A percentile compares a stretch with the other conserved stretches of the same genome.
These are phyloP conservation scores for Calliopsis andreniformis DNA, from an alignment of 1,140 invertebrate genomes.

Conservation along the genomic window DNA sequence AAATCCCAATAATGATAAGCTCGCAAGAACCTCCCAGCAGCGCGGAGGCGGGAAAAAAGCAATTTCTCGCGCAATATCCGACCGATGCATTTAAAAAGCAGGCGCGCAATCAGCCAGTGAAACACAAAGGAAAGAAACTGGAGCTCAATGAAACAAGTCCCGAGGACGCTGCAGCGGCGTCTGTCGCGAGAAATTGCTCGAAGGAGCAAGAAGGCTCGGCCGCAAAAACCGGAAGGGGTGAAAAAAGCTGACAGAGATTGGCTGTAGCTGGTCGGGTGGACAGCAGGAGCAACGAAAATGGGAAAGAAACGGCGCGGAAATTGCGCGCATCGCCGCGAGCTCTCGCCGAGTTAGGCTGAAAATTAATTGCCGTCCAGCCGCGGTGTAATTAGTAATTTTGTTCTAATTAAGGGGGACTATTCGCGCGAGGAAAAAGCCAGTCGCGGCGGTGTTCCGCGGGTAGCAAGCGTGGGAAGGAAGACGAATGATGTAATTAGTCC, in stretches of 20 bases:
- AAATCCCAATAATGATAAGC: too few species aligned
- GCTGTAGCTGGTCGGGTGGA: conserved; percentile 2
- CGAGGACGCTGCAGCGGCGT: not conserved
- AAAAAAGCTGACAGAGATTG: conserved; percentile 42
- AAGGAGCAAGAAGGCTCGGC: conserved; percentile 22
- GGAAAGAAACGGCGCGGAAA: conserved; percentile 38
- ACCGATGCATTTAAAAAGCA: not conserved
- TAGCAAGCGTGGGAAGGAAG: conserved; percentile 22
- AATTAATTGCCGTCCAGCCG: conserved; percentile 52
- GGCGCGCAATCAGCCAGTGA: not conserved
- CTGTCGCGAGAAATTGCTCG: conserved; percentile 43
- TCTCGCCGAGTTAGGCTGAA: conserved; percentile 22
- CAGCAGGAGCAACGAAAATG: not conserved
- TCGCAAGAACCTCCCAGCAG: too few species aligned
- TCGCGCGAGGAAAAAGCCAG: conserved; percentile 16
- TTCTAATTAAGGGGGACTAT: conserved; percentile 61
- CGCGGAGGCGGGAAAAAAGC: not conserved
- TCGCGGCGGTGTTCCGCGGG: conserved; percentile 9
- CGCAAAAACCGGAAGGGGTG: conserved; percentile 33
- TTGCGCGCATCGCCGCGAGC: conserved; percentile 24
- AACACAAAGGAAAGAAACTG: not conserved
- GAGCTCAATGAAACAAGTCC: conserved; percentile 13
- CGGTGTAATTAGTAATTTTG: conserved; percentile 63
- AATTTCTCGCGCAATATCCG: not conserved
- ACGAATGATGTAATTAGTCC: conserved; percentile 34